Conservation (phyloP, 2,888 invertebrate genomes). For the Dryobota labecula region DNA sequence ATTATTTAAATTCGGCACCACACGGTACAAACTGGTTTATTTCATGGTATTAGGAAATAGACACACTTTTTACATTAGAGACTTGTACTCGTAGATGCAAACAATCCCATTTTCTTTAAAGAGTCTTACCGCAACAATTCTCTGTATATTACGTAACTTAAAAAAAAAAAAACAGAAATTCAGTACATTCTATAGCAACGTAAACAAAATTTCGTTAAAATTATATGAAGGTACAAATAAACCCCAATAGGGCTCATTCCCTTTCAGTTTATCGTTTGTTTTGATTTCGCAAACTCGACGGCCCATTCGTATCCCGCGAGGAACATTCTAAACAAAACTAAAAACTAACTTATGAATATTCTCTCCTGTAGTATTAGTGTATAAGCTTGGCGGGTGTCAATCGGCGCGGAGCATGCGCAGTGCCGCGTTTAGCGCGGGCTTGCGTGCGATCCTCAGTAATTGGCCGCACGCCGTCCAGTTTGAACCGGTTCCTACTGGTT, state of each 20-base stretch:
- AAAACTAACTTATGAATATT: slow-evolving; percentile 88
- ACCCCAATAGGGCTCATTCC: slow-evolving; percentile 33
- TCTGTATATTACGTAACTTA: too few species aligned
- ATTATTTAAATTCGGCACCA: too few species aligned
- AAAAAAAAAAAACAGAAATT: too few species aligned
- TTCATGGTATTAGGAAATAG: background rate
- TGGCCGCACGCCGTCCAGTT: slow-evolving; percentile 81
- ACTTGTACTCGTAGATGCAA: background rate
- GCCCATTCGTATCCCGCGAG: slow-evolving; percentile 69
- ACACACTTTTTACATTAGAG: background rate
- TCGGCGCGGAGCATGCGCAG: slow-evolving; percentile 83
- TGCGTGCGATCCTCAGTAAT: slow-evolving; percentile 84
- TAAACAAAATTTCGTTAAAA: slow-evolving; percentile 35
- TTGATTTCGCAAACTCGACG: slow-evolving; percentile 70
- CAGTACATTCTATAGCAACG: slow-evolving; percentile 10
- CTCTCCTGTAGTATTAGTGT: slow-evolving; percentile 73
- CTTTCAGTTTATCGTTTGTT: slow-evolving; percentile 66
- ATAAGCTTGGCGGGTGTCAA: slow-evolving; percentile 83
- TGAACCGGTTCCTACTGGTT: slow-evolving; percentile 68
- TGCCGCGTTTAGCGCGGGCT: slow-evolving; percentile 76
- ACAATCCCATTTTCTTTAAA: slow-evolving; percentile 6
- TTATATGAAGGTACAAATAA: slow-evolving; percentile 32
- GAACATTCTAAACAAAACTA: slow-evolving; percentile 84
- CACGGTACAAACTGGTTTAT: background rate
- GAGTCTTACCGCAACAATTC: background rate